phyloP scores from a whole-genome alignment of 2,888 invertebrate species.

The Lepeophtheirus nordmannii region DNA sequence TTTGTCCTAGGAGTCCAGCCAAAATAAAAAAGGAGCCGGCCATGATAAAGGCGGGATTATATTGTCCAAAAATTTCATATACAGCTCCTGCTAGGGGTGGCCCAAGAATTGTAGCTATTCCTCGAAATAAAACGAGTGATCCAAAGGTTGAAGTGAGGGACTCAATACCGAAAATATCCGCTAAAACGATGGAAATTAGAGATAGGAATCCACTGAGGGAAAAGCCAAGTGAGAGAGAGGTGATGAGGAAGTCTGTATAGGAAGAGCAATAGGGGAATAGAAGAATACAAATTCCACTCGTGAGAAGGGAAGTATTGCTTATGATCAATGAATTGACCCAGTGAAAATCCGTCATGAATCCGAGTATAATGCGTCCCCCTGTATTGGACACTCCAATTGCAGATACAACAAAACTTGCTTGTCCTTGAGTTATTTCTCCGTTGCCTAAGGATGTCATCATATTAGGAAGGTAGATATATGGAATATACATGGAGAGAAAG shows the following conservation, averaged over 20 bases:
- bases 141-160: slow-evolving; percentile 94
- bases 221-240: slow-evolving; percentile 75
- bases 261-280: slow-evolving; percentile 64
- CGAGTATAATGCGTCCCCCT: slow-evolving; percentile 71
- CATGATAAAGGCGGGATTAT: slow-evolving; percentile 37
- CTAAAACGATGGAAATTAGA: slow-evolving; percentile 88
- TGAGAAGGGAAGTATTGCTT: slow-evolving; percentile 77
- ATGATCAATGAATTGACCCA: slow-evolving; percentile 81
- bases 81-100: slow-evolving; percentile 39
- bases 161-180: slow-evolving; percentile 85
- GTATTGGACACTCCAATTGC: slow-evolving; percentile 84
- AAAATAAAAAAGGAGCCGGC: slow-evolving; percentile 37
- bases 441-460: slow-evolving; percentile 47
- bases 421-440: slow-evolving; percentile 43
- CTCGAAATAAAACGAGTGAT: slow-evolving; percentile 81
- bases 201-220: slow-evolving; percentile 91
- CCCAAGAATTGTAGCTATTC: slow-evolving; percentile 71
- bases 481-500: slow-evolving; percentile 92
- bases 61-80: slow-evolving; percentile 37
- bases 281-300: slow-evolving; percentile 71
- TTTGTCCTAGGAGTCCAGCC: slow-evolving; percentile 31
- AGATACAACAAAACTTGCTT: slow-evolving; percentile 59
- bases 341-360: slow-evolving; percentile 55
- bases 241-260: slow-evolving; percentile 57
- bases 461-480: slow-evolving; percentile 83